Conservation (phyloP, 2,113 vertebrate genomes). For the Boleophthalmus pectinirostris region DNA sequence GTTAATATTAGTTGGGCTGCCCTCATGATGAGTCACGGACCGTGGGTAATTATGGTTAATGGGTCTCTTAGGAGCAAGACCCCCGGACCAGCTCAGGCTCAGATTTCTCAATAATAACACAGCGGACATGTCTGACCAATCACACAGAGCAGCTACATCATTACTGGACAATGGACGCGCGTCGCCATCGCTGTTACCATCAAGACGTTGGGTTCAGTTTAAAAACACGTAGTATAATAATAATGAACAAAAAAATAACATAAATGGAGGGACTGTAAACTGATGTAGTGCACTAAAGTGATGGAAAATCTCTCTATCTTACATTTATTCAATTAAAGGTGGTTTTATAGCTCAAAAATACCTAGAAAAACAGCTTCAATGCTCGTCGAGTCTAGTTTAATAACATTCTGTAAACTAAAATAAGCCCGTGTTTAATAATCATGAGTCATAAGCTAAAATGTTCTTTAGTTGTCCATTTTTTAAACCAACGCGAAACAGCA, state of each 20-base stretch:
- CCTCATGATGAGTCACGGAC: not conserved
- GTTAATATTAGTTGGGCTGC: not conserved
- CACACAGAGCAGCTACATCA: not conserved
- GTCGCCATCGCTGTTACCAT: not conserved
- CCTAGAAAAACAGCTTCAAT: no score
- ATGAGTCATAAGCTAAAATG: no score
- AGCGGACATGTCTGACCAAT: not conserved
- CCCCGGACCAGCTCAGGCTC: not conserved
- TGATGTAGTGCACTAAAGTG: not conserved
- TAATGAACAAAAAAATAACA: not conserved
- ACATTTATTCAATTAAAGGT: no score
- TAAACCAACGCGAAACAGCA: no score
- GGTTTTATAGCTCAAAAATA: no score
- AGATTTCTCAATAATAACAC: not conserved
- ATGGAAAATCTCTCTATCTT: no score
- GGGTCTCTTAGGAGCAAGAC: conserved; percentile 1
- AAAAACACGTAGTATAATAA: not conserved
- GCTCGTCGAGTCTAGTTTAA: no score
- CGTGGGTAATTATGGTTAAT: not conserved
- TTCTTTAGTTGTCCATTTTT: no score
- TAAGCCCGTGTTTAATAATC: no score
- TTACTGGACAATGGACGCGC: not conserved
- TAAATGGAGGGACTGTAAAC: not conserved
- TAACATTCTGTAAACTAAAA: no score
- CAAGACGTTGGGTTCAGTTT: not conserved